These are phyloP conservation scores for Meles meles DNA, from an alignment of 2,113 vertebrate species.

Conservation along the genomic window DNA sequence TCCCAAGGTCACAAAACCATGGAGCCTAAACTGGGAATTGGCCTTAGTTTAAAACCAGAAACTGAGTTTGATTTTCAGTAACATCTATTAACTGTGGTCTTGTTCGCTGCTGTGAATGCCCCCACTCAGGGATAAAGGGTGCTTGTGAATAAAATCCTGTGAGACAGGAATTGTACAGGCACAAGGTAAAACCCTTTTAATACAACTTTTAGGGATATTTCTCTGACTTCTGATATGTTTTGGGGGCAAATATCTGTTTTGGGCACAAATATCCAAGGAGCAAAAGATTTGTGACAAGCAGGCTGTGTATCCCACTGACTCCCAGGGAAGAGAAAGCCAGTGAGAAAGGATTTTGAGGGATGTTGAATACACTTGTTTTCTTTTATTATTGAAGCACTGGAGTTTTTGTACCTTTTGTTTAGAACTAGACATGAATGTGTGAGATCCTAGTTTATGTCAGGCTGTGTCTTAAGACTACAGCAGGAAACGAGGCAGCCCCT, in stretches of 20 bases:
- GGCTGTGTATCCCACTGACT: background rate
- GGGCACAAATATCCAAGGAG: background rate
- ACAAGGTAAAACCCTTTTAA: background rate
- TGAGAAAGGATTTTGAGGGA: background rate
- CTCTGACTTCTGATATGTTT: background rate
- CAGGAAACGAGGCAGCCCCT: rapidly evolving
- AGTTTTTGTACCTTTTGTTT: background rate
- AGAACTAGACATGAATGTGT: background rate
- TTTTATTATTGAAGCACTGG: background rate
- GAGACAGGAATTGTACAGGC: background rate
- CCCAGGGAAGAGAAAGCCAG: rapidly evolving
- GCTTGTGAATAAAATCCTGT: background rate
- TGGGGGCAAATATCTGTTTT: background rate
- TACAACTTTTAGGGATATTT: background rate
- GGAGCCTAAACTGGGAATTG: background rate
- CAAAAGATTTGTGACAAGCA: background rate
- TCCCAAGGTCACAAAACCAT: background rate
- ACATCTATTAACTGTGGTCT: background rate
- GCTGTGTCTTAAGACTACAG: background rate
- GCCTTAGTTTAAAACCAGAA: background rate
- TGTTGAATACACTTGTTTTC: background rate
- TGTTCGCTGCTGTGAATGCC: background rate
- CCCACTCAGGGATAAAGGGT: background rate
- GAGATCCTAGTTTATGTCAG: background rate
- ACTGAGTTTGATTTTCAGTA: background rate